Evolutionary conservation across 2,888 invertebrate genomes (phyloP).

Genomic region (Tribolium freemani): DNA sequence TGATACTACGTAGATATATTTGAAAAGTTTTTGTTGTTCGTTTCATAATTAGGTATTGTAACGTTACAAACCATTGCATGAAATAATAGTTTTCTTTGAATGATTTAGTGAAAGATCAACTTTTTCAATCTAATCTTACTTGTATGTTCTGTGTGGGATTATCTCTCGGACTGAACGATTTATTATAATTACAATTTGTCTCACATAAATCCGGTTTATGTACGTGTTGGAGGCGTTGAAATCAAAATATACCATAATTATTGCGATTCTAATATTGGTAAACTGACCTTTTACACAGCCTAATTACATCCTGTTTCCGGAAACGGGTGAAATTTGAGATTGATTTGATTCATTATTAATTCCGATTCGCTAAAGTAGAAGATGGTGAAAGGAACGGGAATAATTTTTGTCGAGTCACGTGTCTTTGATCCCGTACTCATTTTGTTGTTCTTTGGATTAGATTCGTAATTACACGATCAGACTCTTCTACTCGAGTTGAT

Average conservation of each 20-base stretch:
- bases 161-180: not conserved
- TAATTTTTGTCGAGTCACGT: constrained; percentile 2
- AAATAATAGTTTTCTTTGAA: too few species aligned
- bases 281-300: not conserved
- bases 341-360: not conserved
- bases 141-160: not conserved
- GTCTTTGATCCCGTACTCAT: not conserved
- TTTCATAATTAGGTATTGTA: not conserved
- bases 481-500: not conserved
- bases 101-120: not conserved
- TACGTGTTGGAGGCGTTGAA: not conserved
- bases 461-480: not conserved
- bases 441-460: not conserved
- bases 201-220: not conserved
- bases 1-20: not conserved
- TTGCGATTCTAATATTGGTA: not conserved
- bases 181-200: not conserved
- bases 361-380: not conserved
- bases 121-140: not conserved
- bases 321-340: not conserved
- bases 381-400: not conserved
- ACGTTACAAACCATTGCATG: not conserved
- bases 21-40: not conserved
- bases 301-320: not conserved
- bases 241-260: not conserved